Conservation (phyloP, 1,140 invertebrate genomes). For the Danaus melanippus region DNA sequence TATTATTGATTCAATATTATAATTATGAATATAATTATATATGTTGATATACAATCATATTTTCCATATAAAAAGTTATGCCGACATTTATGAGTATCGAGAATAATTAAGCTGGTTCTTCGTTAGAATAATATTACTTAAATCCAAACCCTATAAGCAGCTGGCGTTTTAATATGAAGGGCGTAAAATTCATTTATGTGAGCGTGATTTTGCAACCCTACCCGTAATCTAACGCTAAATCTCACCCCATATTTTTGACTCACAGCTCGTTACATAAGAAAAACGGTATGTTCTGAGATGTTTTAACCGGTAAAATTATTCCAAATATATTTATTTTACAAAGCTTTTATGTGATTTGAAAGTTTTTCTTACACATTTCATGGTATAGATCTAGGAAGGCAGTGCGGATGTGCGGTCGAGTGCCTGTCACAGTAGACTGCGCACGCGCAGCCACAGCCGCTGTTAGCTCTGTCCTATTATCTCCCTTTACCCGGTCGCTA, state of each 20-base stretch:
- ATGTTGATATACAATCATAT: no score
- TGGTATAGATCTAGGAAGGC: constrained; percentile 49
- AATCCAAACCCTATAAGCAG: constrained; percentile 36
- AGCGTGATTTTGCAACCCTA: constrained; percentile 64
- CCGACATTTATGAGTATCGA: constrained; percentile 5
- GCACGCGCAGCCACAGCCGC: constrained; percentile 48
- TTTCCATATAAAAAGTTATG: no score
- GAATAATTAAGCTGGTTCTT: constrained; percentile 24
- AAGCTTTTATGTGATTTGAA: constrained; percentile 4
- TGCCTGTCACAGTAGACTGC: constrained; percentile 48
- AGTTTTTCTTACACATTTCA: constrained; percentile 23
- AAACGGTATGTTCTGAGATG: neutral
- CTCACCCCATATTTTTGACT: constrained; percentile 43
- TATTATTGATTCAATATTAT: no score
- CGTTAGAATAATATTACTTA: constrained; percentile 58
- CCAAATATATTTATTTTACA: neutral
- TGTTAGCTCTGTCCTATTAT: constrained; percentile 50
- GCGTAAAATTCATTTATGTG: constrained; percentile 50
- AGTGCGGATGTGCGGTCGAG: constrained; percentile 64
- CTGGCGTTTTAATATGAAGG: constrained; percentile 47
- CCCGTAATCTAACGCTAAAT: constrained; percentile 49
- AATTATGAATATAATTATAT: no score
- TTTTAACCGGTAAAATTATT: neutral
- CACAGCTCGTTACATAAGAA: constrained; percentile 9
- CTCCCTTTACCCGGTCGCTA: constrained; percentile 37